Conservation (phyloP, 2,113 vertebrate species). For the Engystomops pustulosus region DNA sequence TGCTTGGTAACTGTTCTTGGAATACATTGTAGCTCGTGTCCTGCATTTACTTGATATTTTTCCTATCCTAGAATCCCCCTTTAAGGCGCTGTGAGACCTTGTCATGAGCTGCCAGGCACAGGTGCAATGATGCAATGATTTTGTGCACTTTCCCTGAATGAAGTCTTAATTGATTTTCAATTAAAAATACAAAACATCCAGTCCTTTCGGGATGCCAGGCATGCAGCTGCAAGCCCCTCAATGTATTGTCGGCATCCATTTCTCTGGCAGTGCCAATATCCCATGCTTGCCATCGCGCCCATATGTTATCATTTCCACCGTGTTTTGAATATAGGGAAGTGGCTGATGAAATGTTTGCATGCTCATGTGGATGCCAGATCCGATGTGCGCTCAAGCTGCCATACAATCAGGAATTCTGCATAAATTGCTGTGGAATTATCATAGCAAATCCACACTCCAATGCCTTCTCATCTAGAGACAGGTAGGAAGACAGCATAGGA, state of each 20-base stretch:
- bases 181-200: background rate
- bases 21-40: too few species aligned
- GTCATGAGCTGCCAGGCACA: background rate
- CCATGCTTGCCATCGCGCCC: background rate
- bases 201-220: background rate
- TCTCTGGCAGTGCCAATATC: background rate
- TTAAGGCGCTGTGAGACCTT: too few species aligned
- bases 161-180: background rate
- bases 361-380: background rate
- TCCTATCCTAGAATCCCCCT: too few species aligned
- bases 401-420: background rate
- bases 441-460: background rate
- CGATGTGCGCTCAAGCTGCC: background rate
- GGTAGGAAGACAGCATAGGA: background rate
- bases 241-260: background rate
- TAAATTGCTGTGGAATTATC: background rate
- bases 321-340: background rate
- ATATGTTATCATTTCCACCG: background rate
- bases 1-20: too few species aligned
- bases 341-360: too few species aligned
- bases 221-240: background rate
- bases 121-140: too few species aligned
- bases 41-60: too few species aligned
- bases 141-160: too few species aligned
- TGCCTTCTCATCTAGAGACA: background rate